Conservation (phyloP, 2,113 vertebrate genomes). For the Ctenodactylus gundi region DNA sequence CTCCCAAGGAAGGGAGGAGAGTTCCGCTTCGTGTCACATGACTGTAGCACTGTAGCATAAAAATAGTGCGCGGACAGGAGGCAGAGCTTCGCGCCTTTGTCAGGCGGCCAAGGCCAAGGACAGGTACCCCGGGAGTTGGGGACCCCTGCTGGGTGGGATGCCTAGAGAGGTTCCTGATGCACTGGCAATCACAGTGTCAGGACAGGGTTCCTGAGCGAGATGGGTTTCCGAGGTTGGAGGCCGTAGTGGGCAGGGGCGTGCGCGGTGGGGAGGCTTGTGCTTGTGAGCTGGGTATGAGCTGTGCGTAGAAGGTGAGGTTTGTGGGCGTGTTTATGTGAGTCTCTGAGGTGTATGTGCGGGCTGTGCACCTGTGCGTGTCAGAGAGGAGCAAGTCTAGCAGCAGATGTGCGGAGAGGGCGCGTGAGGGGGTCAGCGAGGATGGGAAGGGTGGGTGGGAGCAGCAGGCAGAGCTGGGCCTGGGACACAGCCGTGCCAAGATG, state of each 20-base stretch:
- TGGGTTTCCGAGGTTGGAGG: neutral
- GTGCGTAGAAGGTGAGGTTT: no score
- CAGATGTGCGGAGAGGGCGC: neutral
- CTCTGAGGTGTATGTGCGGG: neutral
- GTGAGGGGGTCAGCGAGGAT: neutral
- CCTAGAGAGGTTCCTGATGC: neutral
- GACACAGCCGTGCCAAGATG: neutral
- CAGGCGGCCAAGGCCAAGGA: no score
- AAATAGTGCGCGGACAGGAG: no score
- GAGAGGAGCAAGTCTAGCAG: no score
- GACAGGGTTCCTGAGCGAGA: neutral
- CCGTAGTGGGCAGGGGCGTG: neutral
- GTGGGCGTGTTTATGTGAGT: neutral
- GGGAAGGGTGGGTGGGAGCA: neutral
- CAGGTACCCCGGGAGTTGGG: no score
- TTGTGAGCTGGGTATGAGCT: no score
- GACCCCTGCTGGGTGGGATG: neutral
- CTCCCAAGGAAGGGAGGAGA: no score
- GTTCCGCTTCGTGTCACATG: no score
- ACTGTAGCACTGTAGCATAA: no score
- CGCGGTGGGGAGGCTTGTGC: no score
- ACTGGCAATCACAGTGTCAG: neutral
- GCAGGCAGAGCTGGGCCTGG: neutral
- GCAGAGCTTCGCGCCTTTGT: no score
- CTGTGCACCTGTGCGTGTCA: neutral